Evolutionary conservation across 2,888 invertebrate genomes (phyloP).

Genomic region (Temnothorax rugatulus): DNA sequence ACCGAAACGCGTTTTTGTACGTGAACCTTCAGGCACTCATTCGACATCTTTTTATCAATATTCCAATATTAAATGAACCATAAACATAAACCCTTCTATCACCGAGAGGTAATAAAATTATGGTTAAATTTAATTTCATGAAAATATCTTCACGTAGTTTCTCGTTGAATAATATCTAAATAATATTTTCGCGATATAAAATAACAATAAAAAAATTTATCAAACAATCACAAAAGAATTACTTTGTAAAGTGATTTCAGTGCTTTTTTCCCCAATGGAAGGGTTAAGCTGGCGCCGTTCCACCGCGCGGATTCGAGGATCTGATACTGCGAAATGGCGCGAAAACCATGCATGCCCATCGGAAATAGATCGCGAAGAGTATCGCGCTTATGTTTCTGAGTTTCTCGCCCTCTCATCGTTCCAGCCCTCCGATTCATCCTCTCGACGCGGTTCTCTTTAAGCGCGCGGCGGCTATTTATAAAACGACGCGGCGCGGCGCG

Average conservation of each 20-base stretch:
- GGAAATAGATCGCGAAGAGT: conserved; percentile 67
- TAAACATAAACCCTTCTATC: neutral
- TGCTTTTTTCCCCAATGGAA: neutral
- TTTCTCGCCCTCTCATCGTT: conserved; percentile 23
- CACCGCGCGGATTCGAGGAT: neutral
- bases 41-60: conserved; percentile 4
- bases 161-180: neutral
- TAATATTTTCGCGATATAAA: neutral
- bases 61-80: conserved; percentile 3
- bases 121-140: neutral
- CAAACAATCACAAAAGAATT: neutral
- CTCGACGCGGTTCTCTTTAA: conserved; percentile 37
- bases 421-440: conserved; percentile 26
- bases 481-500: conserved; percentile 54
- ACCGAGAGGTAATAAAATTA: neutral
- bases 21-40: neutral
- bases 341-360: conserved; percentile 43
- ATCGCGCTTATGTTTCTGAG: conserved; percentile 24
- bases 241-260: neutral
- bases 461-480: conserved; percentile 67
- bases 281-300: neutral
- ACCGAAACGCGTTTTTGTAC: conserved; percentile 1
- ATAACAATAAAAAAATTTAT: neutral
- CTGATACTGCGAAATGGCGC: conserved; percentile 24
- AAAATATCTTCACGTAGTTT: neutral